These are phyloP conservation scores for Microctonus hyperodae DNA, from an alignment of 2,888 invertebrate genomes.

Conservation along the genomic window DNA sequence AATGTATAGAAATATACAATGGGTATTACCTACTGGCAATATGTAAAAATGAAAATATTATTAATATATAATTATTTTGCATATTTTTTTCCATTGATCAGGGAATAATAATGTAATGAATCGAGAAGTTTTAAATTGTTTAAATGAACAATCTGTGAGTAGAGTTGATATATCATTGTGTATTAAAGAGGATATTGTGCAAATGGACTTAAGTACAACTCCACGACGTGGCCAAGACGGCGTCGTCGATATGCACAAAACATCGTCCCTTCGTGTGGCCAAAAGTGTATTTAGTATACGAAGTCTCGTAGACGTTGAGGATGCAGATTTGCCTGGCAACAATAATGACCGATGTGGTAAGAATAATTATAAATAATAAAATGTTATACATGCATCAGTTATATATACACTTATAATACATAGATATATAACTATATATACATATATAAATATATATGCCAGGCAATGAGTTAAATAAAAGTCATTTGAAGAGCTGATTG, in stretches of 20 bases:
- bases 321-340: slow-evolving; percentile 51
- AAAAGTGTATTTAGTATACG: slow-evolving; percentile 70
- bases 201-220: slow-evolving; percentile 66
- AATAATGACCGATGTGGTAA: slow-evolving; percentile 43
- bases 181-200: slow-evolving; percentile 11
- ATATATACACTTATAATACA: too few species aligned
- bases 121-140: not conserved
- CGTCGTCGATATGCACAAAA: slow-evolving; percentile 62
- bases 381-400: not conserved
- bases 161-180: slow-evolving; percentile 10
- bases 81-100: not conserved
- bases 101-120: slow-evolving; percentile 13
- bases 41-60: not conserved
- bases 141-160: slow-evolving; percentile 1
- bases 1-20: not conserved
- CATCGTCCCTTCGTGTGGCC: slow-evolving; percentile 62
- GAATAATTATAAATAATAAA: not conserved
- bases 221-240: slow-evolving; percentile 59
- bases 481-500: slow-evolving; percentile 27
- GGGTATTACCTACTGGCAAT: not conserved
- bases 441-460: too few species aligned
- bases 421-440: not conserved
- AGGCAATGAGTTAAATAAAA: slow-evolving; percentile 1
- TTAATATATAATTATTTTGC: not conserved
- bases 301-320: slow-evolving; percentile 67